A percentile compares a stretch with the other conserved stretches of the same genome.
Conservation (phyloP, 2,797 vertebrate genomes). For the Trichosurus vulpecula region DNA sequence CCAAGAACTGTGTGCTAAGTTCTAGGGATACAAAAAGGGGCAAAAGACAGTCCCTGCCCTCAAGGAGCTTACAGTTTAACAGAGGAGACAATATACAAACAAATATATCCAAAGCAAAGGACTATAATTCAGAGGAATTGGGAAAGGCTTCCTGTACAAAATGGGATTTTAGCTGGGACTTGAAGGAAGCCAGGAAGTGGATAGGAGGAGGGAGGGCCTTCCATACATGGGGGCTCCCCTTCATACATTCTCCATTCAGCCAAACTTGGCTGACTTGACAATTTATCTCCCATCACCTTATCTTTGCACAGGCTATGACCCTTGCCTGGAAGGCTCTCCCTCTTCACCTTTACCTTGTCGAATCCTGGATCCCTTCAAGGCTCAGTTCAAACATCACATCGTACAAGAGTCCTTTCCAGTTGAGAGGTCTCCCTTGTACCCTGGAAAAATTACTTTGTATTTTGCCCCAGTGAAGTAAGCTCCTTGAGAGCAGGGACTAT, state of each 20-base stretch:
- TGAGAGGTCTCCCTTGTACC: too few relatives aligned
- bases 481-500: too few relatives aligned
- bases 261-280: background rate
- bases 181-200: background rate
- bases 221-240: background rate
- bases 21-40: background rate
- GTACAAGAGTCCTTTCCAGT: background rate
- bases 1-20: background rate
- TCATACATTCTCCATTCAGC: background rate
- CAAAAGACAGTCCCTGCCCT: background rate
- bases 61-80: background rate
- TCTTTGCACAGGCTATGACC: background rate
- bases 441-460: background rate
- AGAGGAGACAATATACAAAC: background rate
- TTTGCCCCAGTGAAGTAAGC: background rate
- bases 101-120: background rate
- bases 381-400: background rate
- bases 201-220: background rate
- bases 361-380: background rate
- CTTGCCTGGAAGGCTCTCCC: background rate
- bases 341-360: background rate
- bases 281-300: too few relatives aligned
- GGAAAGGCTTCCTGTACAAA: background rate
- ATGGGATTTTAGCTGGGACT: background rate
- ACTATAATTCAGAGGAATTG: background rate